Percentiles rank a stretch among this genome's conserved stretches.
phyloP scores from a whole-genome alignment of 2,888 invertebrate genomes.

The Resseliella maxima region DNA sequence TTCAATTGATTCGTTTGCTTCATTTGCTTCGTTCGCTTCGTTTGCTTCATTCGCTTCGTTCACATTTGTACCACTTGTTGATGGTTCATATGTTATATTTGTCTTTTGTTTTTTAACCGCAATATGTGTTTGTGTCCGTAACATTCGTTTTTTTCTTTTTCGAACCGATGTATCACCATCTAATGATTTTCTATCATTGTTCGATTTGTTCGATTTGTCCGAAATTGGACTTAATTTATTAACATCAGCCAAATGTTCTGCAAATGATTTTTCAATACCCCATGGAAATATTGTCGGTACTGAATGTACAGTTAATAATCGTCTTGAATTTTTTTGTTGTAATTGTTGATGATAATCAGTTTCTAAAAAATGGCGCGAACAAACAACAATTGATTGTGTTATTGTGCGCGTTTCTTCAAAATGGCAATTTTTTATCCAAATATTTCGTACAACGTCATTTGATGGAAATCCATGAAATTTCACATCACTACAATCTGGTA shows the following conservation, averaged over 20 bases:
- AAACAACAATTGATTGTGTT: conserved; percentile 74
- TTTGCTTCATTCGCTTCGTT: too few relatives aligned
- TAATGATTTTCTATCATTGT: conserved; percentile 42
- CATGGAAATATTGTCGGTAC: conserved; percentile 80
- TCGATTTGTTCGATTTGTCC: background rate
- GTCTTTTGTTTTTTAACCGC: conserved; percentile 35
- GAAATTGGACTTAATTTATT: conserved; percentile 57
- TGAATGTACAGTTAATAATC: conserved; percentile 77
- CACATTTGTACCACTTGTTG: background rate
- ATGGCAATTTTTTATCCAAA: conserved; percentile 76
- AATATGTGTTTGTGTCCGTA: background rate
- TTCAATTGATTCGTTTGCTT: conserved; percentile 57
- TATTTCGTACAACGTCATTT: conserved; percentile 71
- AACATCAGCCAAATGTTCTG: conserved; percentile 22
- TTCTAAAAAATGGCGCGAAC: conserved; percentile 80
- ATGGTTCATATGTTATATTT: conserved; percentile 56
- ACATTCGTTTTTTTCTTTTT: background rate
- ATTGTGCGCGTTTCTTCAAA: conserved; percentile 70
- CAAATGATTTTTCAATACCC: conserved; percentile 62
- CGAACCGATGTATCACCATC: background rate
- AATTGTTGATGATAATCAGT: conserved; percentile 82
- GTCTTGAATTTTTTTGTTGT: conserved; percentile 76
- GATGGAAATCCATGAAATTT: conserved; percentile 82
- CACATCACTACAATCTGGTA: conserved; percentile 75
- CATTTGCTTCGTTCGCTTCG: too few relatives aligned